Conservation (phyloP, 2,113 vertebrate species). For the Rhombomys opimus region DNA sequence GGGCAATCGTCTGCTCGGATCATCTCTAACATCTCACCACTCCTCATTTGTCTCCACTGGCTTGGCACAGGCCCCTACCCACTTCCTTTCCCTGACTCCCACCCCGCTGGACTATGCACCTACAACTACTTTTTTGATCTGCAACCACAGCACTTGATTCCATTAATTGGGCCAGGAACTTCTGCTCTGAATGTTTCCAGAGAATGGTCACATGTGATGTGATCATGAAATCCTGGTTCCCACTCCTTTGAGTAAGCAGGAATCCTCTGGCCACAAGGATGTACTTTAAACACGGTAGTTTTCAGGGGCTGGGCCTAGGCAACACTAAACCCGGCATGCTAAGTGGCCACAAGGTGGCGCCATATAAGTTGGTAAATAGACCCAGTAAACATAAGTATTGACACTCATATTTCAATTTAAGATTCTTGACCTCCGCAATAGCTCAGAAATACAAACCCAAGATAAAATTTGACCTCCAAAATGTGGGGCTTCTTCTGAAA, state of each 20-base stretch:
- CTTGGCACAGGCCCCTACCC: not conserved
- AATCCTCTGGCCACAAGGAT: not conserved
- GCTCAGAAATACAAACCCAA: constrained; percentile 17
- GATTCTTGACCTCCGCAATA: not conserved
- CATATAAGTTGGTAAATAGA: constrained; percentile 50
- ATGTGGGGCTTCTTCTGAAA: not conserved
- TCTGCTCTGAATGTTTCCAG: not conserved
- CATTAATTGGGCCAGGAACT: not conserved
- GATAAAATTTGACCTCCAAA: constrained; percentile 15
- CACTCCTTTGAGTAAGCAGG: not conserved
- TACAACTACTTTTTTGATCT: not conserved
- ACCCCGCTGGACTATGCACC: rapidly evolving
- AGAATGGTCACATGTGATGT: not conserved
- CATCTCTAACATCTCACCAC: not conserved
- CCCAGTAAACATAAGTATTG: not conserved
- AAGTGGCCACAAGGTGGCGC: constrained; percentile 67
- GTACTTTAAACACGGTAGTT: not conserved
- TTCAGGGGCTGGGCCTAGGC: not conserved
- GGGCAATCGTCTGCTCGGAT: not conserved
- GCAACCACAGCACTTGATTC: not conserved
- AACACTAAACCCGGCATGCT: not conserved
- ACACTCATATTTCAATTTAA: not conserved
- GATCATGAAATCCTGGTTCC: not conserved
- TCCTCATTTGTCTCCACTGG: not conserved
- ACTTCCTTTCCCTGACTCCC: not conserved